phyloP scores from a whole-genome alignment of 2,888 invertebrate species.

The Mimas tiliae region DNA sequence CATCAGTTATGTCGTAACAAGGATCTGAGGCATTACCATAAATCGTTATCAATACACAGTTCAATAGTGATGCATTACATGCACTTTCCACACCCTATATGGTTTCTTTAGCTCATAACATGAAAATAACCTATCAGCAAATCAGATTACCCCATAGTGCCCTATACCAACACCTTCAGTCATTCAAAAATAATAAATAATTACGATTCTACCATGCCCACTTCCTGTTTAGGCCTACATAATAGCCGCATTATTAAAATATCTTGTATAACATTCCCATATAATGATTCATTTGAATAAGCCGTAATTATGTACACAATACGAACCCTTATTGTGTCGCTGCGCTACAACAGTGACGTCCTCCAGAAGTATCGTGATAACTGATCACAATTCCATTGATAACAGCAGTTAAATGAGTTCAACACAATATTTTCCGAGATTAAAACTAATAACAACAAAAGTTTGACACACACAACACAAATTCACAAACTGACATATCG shows the following conservation, averaged over 20 bases:
- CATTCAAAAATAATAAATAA: conserved; percentile 38
- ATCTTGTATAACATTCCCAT: conserved; percentile 73
- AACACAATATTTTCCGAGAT: conserved; percentile 58
- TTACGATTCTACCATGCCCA: conserved; percentile 45
- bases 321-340: conserved; percentile 55
- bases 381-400: conserved; percentile 63
- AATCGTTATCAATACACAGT: conserved; percentile 22
- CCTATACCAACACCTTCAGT: conserved; percentile 33
- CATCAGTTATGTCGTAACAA: background rate
- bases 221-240: conserved; percentile 65
- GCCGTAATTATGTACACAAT: conserved; percentile 56
- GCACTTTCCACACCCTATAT: conserved; percentile 35
- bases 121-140: conserved; percentile 54
- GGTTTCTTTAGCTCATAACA: conserved; percentile 55
- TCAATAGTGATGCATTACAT: conserved; percentile 29
- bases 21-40: background rate
- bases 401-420: conserved; percentile 51
- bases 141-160: conserved; percentile 49
- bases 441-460: conserved; percentile 77
- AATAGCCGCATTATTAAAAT: conserved; percentile 62
- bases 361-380: conserved; percentile 39
- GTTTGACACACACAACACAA: conserved; percentile 70
- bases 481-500: conserved; percentile 64
- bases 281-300: conserved; percentile 74
- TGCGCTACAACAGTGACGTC: conserved; percentile 44